Base-by-base conservation (phyloP, 2,888 invertebrate species). In the Phyllotreta striolata region DNA sequence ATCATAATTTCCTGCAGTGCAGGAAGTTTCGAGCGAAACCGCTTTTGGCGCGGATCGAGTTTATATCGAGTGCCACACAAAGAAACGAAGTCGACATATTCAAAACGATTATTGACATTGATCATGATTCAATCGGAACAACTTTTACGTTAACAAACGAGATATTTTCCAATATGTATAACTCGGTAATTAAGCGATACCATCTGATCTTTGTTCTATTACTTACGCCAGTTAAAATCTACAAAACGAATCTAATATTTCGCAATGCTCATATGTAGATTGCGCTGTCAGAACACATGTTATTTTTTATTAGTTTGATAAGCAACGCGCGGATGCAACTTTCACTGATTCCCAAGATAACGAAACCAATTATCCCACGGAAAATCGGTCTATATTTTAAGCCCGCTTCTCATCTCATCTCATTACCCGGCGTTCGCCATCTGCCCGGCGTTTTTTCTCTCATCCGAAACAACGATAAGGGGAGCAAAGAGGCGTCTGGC, bases 401-500 rank as follows among this genome's bases (percentile, higher is more conserved):
- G 9, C 43, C 51, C 44, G 55, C 55, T 41, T 61, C 46, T 61
- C 52, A 61, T 61, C 55, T 54, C 55, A 61, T 54, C 54, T 61
- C 43, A 61, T 61, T 54, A 61, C 47, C n/a, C 34, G 41, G 44
- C 46, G 46, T 51, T 61, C 54, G 61, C 39, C 61, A 54, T 46
- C 52, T 61, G 35, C 35, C 37, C 10, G 13, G 35, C 34, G 10
- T 47, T 65, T 62, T 66, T 62, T 24, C 24, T 24, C 24, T 24
- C 24, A 24, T 52, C 56, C 39, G 47, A 55, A 6, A 56, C 24
- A 24, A 24, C 34, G 40, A n/a, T 7, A 34, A 40, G 55, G 14
- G 56, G 60, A 49, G 56, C 55, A 52, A 39, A 60, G 43, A 62
- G 56, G 60, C 62, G 61, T 69, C 69, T 62, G 63, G 64, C 63